These are phyloP conservation scores for Morpho helenor DNA, from an alignment of 2,888 invertebrate genomes.

Conservation along the genomic window DNA sequence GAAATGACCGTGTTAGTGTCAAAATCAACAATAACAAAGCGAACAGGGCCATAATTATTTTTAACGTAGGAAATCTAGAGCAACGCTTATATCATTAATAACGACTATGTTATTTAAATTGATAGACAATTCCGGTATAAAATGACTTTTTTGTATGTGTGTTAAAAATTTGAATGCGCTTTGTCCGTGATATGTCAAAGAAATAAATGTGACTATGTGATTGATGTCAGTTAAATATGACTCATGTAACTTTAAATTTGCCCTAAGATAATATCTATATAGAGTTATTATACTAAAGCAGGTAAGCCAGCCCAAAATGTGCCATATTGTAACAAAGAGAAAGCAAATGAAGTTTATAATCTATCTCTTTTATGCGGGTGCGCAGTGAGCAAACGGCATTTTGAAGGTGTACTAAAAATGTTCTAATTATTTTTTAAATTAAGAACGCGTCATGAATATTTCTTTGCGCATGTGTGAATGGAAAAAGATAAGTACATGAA, in stretches of 20 bases:
- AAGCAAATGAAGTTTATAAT: too few species aligned
- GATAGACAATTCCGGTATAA: constrained; percentile 1
- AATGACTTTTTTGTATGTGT: neutral
- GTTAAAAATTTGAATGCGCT: neutral
- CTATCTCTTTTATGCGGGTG: too few species aligned
- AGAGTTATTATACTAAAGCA: too few species aligned
- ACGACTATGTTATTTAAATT: constrained; percentile 5
- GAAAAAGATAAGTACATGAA: too few species aligned
- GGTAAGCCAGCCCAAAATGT: too few species aligned
- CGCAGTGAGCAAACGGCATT: too few species aligned
- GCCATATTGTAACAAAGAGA: too few species aligned
- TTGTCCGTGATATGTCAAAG: constrained; percentile 9
- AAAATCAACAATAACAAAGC: constrained; percentile 37
- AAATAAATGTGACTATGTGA: neutral
- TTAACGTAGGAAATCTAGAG: constrained; percentile 14
- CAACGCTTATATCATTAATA: constrained; percentile 15
- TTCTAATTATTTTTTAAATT: too few species aligned
- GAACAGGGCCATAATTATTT: constrained; percentile 14
- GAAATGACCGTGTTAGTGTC: constrained; percentile 4
- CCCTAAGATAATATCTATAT: too few species aligned
- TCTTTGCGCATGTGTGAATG: too few species aligned
- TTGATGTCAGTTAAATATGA: neutral
- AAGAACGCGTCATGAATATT: too few species aligned
- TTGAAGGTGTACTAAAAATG: too few species aligned
- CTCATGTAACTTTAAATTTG: neutral